Evolutionary conservation across 2,113 vertebrate species (phyloP).

Genomic region (Ardeotis arabs): DNA sequence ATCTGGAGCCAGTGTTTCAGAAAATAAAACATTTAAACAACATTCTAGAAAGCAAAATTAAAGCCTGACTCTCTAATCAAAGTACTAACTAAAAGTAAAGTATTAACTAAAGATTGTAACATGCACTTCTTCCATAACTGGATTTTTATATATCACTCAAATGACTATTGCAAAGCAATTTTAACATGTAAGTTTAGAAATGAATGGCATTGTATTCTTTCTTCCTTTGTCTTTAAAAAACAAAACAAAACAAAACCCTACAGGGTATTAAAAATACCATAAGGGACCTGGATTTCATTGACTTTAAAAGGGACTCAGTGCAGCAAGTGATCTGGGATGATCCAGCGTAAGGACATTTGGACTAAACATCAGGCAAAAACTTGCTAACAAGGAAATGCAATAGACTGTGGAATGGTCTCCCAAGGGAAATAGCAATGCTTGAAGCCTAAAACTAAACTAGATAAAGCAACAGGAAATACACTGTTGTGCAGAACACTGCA

Average conservation of each 20-base stretch:
- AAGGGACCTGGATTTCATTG: not conserved
- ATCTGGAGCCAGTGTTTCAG: not conserved
- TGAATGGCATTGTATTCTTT: accelerated
- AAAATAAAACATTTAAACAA: not conserved
- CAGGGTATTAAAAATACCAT: not conserved
- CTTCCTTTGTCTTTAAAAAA: not conserved
- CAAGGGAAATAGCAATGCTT: not conserved
- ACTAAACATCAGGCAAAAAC: not conserved
- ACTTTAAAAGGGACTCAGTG: not conserved
- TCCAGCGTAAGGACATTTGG: not conserved
- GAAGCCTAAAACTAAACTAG: not conserved
- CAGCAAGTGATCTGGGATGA: not conserved
- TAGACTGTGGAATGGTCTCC: constrained; percentile 1
- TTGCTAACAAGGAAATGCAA: not conserved
- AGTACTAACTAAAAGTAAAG: not conserved
- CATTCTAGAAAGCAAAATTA: not conserved
- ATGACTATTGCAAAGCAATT: not conserved
- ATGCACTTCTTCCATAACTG: not conserved
- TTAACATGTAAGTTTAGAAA: not conserved
- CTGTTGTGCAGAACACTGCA: not conserved
- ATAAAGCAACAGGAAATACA: not conserved
- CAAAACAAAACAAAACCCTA: too few relatives aligned
- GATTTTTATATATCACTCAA: not conserved
- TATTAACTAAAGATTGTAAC: not conserved
- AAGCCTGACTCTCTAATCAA: not conserved